Evolutionary conservation across 1,140 invertebrate genomes (phyloP).

Genomic region (Pissodes strobi): DNA sequence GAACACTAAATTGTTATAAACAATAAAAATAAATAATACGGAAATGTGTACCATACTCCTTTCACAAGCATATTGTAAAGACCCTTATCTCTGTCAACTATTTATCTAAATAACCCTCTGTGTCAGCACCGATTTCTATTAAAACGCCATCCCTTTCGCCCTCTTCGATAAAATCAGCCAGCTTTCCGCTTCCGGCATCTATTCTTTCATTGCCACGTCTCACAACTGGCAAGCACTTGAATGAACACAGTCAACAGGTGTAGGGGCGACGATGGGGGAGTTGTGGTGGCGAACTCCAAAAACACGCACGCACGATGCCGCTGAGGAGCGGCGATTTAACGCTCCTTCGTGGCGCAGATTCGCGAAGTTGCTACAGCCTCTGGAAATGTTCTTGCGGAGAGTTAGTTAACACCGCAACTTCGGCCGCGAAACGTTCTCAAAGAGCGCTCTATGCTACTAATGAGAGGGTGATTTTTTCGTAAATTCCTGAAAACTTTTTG

Average conservation of each 20-base stretch:
- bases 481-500: no score
- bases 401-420: conserved; percentile 33
- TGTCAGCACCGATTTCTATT: no score
- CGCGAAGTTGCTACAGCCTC: conserved; percentile 17
- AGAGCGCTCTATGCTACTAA: no score
- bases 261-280: neutral
- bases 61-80: no score
- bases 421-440: conserved; percentile 21
- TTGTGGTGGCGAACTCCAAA: conserved; percentile 17
- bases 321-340: conserved; percentile 14
- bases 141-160: conserved; percentile 1
- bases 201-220: neutral
- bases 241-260: conserved; percentile 25
- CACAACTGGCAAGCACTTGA: conserved; percentile 5
- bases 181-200: conserved; percentile 12
- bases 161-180: conserved; percentile 8
- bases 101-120: no score
- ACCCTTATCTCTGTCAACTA: no score
- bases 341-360: conserved; percentile 26
- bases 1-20: no score
- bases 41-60: no score
- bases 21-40: no score
- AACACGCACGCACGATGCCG: conserved; percentile 19
- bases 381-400: conserved; percentile 24
- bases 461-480: no score